Evolutionary conservation across 1,140 invertebrate genomes (phyloP).

Genomic region (Zaprionus davidi): DNA sequence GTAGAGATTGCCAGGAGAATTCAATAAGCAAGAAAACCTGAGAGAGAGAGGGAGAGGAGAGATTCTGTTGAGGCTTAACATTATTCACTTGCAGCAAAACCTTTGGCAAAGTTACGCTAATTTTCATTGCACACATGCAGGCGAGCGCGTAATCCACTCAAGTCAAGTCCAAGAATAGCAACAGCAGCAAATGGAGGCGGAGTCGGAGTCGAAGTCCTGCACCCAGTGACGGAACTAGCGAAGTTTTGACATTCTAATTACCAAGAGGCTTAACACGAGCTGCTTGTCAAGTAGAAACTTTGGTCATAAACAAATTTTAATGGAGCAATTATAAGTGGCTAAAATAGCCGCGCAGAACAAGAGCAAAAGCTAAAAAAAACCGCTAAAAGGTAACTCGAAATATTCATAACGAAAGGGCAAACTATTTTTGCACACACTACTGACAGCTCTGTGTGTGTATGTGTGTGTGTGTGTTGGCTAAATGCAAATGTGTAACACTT

Average conservation of each 20-base stretch:
- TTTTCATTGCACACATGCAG: slow-evolving; percentile 13
- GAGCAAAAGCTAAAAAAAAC: slow-evolving; percentile 14
- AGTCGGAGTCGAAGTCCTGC: not conserved
- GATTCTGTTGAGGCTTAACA: not conserved
- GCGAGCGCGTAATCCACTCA: slow-evolving; percentile 22
- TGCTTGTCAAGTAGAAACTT: slow-evolving; percentile 71
- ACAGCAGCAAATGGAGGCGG: slow-evolving; percentile 5
- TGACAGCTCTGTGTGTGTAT: slow-evolving; percentile 10
- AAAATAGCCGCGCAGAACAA: slow-evolving; percentile 63
- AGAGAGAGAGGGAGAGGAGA: not conserved
- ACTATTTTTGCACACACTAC: slow-evolving; percentile 59
- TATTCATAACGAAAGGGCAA: slow-evolving; percentile 70
- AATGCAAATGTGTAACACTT: slow-evolving; percentile 80
- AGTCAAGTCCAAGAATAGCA: slow-evolving; percentile 49
- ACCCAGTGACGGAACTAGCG: not conserved
- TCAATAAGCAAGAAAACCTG: not conserved
- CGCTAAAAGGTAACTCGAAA: slow-evolving; percentile 14
- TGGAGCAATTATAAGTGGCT: slow-evolving; percentile 81
- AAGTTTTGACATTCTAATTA: slow-evolving; percentile 76
- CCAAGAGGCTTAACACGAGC: slow-evolving; percentile 33
- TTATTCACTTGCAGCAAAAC: slow-evolving; percentile 3
- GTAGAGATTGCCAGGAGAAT: not conserved
- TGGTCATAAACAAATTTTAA: slow-evolving; percentile 79
- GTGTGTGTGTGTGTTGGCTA: slow-evolving; percentile 29
- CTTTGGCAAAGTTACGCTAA: slow-evolving; percentile 14